Percentiles rank a stretch among this genome's conserved stretches.
Evolutionary conservation across 2,113 vertebrate species (phyloP).

Genomic region (Mola mola): DNA sequence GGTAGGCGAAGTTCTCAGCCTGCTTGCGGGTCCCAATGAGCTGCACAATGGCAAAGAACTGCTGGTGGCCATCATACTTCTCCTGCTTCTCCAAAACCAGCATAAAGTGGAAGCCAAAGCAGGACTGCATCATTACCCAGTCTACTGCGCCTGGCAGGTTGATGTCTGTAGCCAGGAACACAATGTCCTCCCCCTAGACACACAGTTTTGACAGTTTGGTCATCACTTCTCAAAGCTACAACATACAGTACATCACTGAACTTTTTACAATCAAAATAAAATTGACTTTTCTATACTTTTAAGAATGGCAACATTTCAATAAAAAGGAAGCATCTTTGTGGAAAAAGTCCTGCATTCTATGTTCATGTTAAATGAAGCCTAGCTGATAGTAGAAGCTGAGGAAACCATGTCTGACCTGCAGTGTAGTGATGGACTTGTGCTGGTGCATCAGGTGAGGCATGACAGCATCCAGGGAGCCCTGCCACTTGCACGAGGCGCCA

Average conservation of each 20-base stretch:
- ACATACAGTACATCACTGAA: no score
- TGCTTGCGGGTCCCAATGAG: conserved; percentile 99
- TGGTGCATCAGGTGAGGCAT: conserved; percentile 99
- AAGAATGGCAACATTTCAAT: no score
- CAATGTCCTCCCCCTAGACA: conserved; percentile 93
- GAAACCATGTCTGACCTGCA: conserved; percentile 80
- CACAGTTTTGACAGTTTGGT: no score
- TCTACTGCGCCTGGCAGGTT: conserved; percentile 98
- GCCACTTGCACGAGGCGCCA: conserved; percentile 98
- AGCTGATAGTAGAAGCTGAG: not conserved
- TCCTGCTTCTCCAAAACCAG: conserved; percentile 99
- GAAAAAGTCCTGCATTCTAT: no score
- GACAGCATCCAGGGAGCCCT: conserved; percentile 96
- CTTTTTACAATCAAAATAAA: no score
- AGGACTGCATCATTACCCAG: conserved; percentile 99
- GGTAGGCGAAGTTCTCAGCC: conserved; percentile 98
- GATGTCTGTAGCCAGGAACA: conserved; percentile 99
- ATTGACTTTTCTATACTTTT: no score
- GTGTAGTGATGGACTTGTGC: conserved; percentile 98
- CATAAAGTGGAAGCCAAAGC: conserved; percentile 99
- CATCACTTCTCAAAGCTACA: no score
- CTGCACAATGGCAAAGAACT: conserved; percentile 99
- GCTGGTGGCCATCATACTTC: conserved; percentile 98
- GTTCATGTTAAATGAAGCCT: no score
- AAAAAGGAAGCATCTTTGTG: no score